phyloP scores from a whole-genome alignment of 2,888 invertebrate genomes.

The Pachydiplax longipennis region DNA sequence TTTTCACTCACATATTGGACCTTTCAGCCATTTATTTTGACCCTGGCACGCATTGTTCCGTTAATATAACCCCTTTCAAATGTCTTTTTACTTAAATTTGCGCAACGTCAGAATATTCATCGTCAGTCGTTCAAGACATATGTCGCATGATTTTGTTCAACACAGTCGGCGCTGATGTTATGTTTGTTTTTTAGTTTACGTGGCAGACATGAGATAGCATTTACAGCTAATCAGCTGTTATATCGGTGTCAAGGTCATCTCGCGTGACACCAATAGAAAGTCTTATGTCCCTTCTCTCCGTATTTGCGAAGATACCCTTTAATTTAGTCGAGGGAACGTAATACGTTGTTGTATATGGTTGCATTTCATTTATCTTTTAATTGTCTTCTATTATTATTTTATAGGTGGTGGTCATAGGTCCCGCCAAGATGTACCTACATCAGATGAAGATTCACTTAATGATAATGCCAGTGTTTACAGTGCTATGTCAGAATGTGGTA shows the following conservation, averaged over 20 bases:
- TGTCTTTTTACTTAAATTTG: too few relatives aligned
- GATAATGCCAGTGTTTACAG: conserved; percentile 86
- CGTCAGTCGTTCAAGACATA: too few relatives aligned
- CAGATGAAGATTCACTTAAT: conserved; percentile 78
- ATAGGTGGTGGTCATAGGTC: conserved; percentile 43
- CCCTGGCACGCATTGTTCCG: too few relatives aligned
- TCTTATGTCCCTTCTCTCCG: neutral
- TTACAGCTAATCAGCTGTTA: neutral
- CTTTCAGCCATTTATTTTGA: too few relatives aligned
- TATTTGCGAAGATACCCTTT: neutral
- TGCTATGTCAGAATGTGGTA: conserved; percentile 77
- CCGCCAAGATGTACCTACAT: conserved; percentile 59
- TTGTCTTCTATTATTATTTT: neutral
- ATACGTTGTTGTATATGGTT: neutral
- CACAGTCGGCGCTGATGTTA: too few relatives aligned
- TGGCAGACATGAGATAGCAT: neutral
- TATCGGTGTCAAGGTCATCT: neutral
- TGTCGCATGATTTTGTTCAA: too few relatives aligned
- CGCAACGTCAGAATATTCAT: too few relatives aligned
- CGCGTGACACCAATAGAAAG: neutral
- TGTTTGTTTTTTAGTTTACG: neutral
- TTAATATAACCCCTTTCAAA: too few relatives aligned
- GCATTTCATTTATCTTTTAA: neutral
- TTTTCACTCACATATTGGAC: too few relatives aligned
- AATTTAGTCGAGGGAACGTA: neutral